Percentiles rank a stretch among this genome's conserved stretches.
Evolutionary conservation across 2,113 vertebrate species (phyloP).

Genomic region (Pholis gunnellus): DNA sequence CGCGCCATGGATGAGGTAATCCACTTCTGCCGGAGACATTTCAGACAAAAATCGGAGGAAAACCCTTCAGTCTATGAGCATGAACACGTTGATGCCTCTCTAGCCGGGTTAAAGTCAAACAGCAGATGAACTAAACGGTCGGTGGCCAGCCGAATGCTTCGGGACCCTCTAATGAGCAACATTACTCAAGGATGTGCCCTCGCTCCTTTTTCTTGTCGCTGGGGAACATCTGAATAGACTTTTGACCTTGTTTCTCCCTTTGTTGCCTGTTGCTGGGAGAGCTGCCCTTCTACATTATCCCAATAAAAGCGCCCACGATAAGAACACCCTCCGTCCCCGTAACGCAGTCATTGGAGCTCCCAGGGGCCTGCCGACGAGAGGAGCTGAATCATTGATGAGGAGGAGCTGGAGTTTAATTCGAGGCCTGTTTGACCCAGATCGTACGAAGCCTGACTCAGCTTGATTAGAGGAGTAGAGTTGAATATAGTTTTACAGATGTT

Average conservation of each 20-base stretch:
- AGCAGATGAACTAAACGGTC: background rate
- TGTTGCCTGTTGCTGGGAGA: constrained; percentile 49
- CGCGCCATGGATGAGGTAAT: background rate
- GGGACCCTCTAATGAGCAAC: constrained; percentile 22
- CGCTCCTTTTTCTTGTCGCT: background rate
- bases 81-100: background rate
- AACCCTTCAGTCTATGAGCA: background rate
- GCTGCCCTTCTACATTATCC: constrained; percentile 9
- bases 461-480: constrained; percentile 6
- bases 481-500: constrained; percentile 6
- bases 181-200: constrained; percentile 40
- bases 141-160: background rate
- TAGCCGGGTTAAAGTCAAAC: background rate
- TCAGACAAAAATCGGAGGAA: background rate
- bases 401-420: constrained; percentile 26
- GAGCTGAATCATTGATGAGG: constrained; percentile 53
- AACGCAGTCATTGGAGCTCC: constrained; percentile 39
- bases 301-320: background rate
- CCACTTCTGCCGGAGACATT: background rate
- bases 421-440: constrained; percentile 40
- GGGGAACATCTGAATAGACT: constrained; percentile 34
- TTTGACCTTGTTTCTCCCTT: constrained; percentile 33
- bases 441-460: constrained; percentile 33
- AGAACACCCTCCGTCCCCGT: constrained; percentile 12
- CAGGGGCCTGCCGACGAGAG: constrained; percentile 1